Conservation (phyloP, 2,797 vertebrate species). For the Pangasius djambal region DNA sequence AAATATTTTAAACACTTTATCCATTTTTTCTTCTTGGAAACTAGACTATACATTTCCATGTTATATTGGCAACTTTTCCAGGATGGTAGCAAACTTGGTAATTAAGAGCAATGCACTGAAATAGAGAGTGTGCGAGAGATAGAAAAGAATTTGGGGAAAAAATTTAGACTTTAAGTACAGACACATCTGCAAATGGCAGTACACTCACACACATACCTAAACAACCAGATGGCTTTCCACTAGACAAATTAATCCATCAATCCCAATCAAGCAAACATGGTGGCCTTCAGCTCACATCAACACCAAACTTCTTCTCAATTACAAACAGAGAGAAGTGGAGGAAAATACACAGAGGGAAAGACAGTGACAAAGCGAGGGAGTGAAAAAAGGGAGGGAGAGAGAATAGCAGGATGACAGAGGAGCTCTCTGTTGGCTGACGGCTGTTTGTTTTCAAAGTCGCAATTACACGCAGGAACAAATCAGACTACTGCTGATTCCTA, state of each 20-base stretch:
- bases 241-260: conserved; percentile 62
- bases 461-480: conserved; percentile 69
- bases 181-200: conserved; percentile 25
- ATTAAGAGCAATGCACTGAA: conserved; percentile 28
- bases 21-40: neutral
- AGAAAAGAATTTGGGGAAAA: neutral
- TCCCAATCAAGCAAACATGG: conserved; percentile 61
- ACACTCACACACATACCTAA: conserved; percentile 30
- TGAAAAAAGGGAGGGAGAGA: neutral
- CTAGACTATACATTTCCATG: neutral
- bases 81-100: neutral
- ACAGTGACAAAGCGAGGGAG: conserved; percentile 32
- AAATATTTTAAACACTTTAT: neutral
- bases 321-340: conserved; percentile 27
- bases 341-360: conserved; percentile 14
- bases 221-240: conserved; percentile 58
- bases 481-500: conserved; percentile 30
- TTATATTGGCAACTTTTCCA: neutral
- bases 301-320: conserved; percentile 58
- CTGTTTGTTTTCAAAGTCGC: conserved; percentile 75
- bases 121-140: neutral
- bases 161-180: conserved; percentile 17
- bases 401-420: conserved; percentile 29
- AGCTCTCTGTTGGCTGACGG: conserved; percentile 60
- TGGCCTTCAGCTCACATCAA: conserved; percentile 60